These are phyloP conservation scores for Chesias legatella DNA, from an alignment of 2,888 invertebrate species.

Conservation along the genomic window DNA sequence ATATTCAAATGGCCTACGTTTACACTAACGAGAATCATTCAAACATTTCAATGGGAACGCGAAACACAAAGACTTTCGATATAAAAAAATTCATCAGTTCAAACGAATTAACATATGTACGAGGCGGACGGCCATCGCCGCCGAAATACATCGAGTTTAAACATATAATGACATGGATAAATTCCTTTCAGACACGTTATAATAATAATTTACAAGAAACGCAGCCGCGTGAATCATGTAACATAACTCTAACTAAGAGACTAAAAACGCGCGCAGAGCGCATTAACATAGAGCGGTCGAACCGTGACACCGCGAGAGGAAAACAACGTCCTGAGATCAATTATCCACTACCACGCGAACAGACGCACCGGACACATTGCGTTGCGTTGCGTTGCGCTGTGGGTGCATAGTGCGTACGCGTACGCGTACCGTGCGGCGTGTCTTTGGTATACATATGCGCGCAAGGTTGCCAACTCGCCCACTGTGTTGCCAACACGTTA, in stretches of 20 bases:
- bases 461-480: conserved; percentile 86
- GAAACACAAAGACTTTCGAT: conserved; percentile 48
- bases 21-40: conserved; percentile 47
- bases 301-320: conserved; percentile 44
- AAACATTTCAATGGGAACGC: conserved; percentile 52
- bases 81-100: conserved; percentile 37
- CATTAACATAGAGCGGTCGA: conserved; percentile 65
- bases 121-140: conserved; percentile 36
- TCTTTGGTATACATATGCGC: conserved; percentile 62
- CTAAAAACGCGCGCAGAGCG: conserved; percentile 75
- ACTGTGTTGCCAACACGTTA: conserved; percentile 88
- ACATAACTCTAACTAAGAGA: conserved; percentile 60
- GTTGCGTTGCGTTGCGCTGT: conserved; percentile 3
- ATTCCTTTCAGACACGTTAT: conserved; percentile 52
- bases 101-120: conserved; percentile 38
- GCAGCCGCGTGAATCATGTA: conserved; percentile 64
- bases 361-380: conserved; percentile 34
- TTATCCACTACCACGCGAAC: conserved; percentile 57
- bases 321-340: conserved; percentile 76
- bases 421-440: conserved; percentile 36
- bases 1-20: conserved; percentile 69
- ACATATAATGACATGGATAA: conserved; percentile 53
- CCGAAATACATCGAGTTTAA: conserved; percentile 40
- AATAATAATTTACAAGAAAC: conserved; percentile 72
- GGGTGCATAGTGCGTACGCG: conserved; percentile 33